Evolutionary conservation across 2,113 vertebrate species (phyloP), one percentile per base, ranked within the genome.

Genomic region (Romanogobio albipinnatus): DNA sequence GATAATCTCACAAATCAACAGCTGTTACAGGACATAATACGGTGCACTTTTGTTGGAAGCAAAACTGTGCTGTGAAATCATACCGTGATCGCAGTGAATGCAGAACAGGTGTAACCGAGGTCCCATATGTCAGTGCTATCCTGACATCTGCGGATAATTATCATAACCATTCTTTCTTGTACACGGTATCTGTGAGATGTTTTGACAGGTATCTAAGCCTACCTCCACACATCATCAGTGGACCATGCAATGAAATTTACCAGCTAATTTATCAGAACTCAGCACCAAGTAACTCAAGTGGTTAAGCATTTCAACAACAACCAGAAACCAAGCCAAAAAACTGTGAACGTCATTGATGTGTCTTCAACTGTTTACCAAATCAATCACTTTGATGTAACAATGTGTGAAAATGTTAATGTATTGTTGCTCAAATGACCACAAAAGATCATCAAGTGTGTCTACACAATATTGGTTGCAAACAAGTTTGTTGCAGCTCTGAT

Each of bases 221-320:
- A 75, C 70, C 84, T 74, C 33, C 3, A 77, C 62, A 33, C 74
- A 91, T 89, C 87, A 86, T 76, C 88, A 86, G 49, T 85, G 74
- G 61, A 87, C 82, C 87, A 88, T 87, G 86, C 84, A 83, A 86
- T 82, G 81, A 86, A 90, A 90, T 92, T 91, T 87, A 90, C 87
- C 36, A 77, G 81, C 84, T 87, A 91, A 88, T 92, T 90, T 91
- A 87, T 90, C 33, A 86, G 83, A 86, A 86, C 85, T 89, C 53
- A 85, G 76, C 84, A 86, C 84, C 80, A 87, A 81, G 61, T 26
- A 49, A 68, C 77, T 85, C 11, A 88, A 73, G n/a, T 84, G 84
- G 84, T 85, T 82, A 88, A 86, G 81, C 85, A 81, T 90, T 88
- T 86, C 83, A 90, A 86, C 83, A 83, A 84, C 0, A 2, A 56